Percentiles rank a stretch among this genome's conserved stretches.
Evolutionary conservation across 2,113 vertebrate species (phyloP).

Genomic region (Eubucco bourcierii): DNA sequence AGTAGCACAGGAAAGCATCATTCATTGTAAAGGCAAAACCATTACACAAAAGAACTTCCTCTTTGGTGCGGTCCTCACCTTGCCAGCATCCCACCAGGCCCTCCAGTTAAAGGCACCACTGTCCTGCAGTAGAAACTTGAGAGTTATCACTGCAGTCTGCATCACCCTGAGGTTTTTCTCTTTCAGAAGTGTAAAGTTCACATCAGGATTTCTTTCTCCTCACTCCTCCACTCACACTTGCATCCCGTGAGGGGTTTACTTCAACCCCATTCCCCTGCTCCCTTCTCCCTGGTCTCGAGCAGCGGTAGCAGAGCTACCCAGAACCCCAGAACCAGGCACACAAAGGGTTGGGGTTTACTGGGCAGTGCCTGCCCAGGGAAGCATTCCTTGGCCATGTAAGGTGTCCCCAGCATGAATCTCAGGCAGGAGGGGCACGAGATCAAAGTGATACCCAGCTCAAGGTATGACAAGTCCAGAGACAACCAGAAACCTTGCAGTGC

Average conservation of each 20-base stretch:
- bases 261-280: accelerated
- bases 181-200: not conserved
- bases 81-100: not conserved
- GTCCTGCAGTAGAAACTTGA: not conserved
- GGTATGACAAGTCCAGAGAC: accelerated
- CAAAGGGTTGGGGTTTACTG: not conserved
- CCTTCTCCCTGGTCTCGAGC: not conserved
- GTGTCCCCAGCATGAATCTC: not conserved
- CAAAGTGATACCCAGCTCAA: not conserved
- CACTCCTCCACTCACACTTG: not conserved
- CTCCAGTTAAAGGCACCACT: not conserved
- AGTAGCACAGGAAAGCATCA: not conserved
- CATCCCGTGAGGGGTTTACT: accelerated
- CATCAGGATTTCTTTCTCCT: not conserved
- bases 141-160: not conserved
- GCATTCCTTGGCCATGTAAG: not conserved
- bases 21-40: not conserved
- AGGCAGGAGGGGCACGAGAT: no score
- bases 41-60: not conserved
- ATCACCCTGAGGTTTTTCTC: not conserved
- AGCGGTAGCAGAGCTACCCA: not conserved
- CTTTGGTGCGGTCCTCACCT: not conserved
- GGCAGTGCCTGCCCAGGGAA: no score
- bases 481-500: accelerated
- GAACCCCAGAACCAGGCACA: accelerated